Evolutionary conservation across 2,888 invertebrate genomes (phyloP).

Genomic region (Temnothorax unifasciatus): DNA sequence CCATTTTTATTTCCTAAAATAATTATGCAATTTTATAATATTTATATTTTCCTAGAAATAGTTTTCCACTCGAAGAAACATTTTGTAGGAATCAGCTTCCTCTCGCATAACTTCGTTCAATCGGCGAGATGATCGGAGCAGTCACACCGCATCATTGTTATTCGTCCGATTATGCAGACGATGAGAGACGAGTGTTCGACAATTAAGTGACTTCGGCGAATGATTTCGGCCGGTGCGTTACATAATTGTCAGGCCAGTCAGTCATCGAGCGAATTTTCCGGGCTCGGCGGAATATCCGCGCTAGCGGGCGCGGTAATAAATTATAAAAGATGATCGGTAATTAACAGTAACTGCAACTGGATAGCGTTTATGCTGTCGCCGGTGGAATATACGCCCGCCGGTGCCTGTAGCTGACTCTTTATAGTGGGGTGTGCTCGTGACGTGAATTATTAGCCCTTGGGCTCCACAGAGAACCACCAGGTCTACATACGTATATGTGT

Average conservation of each 20-base stretch:
- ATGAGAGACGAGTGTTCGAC: conserved; percentile 25
- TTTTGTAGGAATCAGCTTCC: too few species aligned
- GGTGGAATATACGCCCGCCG: conserved; percentile 70
- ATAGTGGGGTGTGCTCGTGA: conserved; percentile 84
- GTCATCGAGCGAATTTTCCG: conserved; percentile 61
- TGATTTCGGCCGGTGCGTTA: conserved; percentile 62
- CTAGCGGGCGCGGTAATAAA: conserved; percentile 66
- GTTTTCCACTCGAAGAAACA: too few species aligned
- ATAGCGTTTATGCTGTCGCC: conserved; percentile 76
- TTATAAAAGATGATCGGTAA: conserved; percentile 78
- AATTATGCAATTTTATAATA: neutral
- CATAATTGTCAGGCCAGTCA: conserved; percentile 74
- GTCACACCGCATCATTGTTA: conserved; percentile 5
- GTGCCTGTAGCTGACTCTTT: conserved; percentile 83
- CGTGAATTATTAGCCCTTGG: conserved; percentile 85
- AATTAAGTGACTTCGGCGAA: conserved; percentile 37
- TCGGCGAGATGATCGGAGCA: neutral
- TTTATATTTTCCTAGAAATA: neutral
- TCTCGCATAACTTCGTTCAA: neutral
- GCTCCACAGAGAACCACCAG: conserved; percentile 65
- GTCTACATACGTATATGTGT: neutral
- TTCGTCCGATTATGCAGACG: neutral
- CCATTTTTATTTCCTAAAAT: neutral
- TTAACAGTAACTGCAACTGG: conserved; percentile 77
- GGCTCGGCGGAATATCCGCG: conserved; percentile 29